phyloP scores from a whole-genome alignment of 2,113 vertebrate species.

The Canis aureus region DNA sequence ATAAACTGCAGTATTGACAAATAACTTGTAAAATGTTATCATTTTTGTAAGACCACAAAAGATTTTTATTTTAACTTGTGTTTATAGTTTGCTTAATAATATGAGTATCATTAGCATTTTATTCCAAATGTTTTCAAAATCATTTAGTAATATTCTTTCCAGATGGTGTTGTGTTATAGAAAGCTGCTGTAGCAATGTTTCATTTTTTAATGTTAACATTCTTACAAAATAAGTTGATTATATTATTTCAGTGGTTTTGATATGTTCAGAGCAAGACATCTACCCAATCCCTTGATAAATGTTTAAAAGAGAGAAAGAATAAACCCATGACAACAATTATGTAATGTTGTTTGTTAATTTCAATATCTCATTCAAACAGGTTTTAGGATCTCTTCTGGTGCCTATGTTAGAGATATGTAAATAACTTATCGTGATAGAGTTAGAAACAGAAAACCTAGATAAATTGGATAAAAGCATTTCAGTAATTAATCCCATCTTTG shows the following conservation, averaged over 20 bases:
- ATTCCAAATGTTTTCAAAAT: not conserved
- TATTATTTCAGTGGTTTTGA: not conserved
- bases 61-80: not conserved
- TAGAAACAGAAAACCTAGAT: not conserved
- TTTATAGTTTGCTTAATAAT: not conserved
- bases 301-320: not conserved
- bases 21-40: not conserved
- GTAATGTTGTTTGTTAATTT: not conserved
- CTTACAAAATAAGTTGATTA: not conserved
- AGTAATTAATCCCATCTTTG: not conserved
- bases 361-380: not conserved
- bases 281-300: not conserved
- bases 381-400: not conserved
- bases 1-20: not conserved
- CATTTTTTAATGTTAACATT: not conserved
- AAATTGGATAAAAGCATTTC: not conserved
- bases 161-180: not conserved
- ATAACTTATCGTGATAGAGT: not conserved
- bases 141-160: not conserved
- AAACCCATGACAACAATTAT: not conserved
- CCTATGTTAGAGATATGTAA: not conserved
- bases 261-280: not conserved
- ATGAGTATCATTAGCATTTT: not conserved
- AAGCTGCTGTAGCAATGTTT: not conserved
- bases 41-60: not conserved